Base-by-base conservation (phyloP, 2,797 vertebrate species). In the Crenuchus spilurus region DNA sequence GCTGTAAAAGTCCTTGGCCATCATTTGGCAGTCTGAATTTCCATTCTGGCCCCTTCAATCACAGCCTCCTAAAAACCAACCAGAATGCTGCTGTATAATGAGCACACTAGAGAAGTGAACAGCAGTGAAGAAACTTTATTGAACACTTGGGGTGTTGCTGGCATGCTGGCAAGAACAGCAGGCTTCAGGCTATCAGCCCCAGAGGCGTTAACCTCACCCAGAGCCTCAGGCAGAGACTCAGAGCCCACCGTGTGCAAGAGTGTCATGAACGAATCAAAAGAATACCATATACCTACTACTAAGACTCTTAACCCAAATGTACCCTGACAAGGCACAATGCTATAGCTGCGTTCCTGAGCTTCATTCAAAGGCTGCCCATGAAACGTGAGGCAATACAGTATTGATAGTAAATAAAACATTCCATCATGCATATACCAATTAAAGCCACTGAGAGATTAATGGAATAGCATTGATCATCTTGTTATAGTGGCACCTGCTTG, bases 61-160 rank as follows among this genome's bases (percentile, higher is more conserved):
- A 55, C 30, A 1, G 52, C 30, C 28, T n/a, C 28, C 52, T 28
- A 54, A 54, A n/a, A 30, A 14, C 51, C 1, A 13, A 24, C 11
- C 24, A 14, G 52, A 55, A 31, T 1, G 28, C 52, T 55, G 28
- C 30, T 31, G 52, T 33, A 55, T 55, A 55, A 55, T 55, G 52
- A 55, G 52, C 6, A 31, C 28, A 31, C 52, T 31, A 9, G 52
- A 39, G 31, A 5, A 3, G 8, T 9, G 13, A 8, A 22, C 42
- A 39, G 41, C 52, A 28, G 35, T 31, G 69, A 72, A 62, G 69
- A 20, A 18, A 54, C 58, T 54, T 39, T 37, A 60, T 60, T 39
- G 20, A 60, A 60, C 24, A 35, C 20, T 33, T 16, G 3, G 14
- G 52, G 52, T 55, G 28, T 31, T 55, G 52, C 52, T 33, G 52